Conservation (phyloP, 1,140 invertebrate species). For the Brachionus rotundiformis region DNA sequence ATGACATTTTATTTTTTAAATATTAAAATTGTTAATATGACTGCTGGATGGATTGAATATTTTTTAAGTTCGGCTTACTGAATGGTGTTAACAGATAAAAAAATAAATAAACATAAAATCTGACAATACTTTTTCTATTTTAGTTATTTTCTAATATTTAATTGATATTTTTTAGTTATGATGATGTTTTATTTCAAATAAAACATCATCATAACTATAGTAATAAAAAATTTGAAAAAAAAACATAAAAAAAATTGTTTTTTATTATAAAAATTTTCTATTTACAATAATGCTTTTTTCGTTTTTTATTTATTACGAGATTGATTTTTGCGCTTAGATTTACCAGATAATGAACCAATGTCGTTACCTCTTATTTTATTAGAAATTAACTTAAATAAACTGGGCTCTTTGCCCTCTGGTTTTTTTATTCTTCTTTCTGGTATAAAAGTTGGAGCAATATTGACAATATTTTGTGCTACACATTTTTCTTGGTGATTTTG, state of each 20-base stretch:
- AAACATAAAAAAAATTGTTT: background rate
- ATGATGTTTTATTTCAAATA: no score
- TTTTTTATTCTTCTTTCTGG: conserved; percentile 34
- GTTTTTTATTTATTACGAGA: background rate
- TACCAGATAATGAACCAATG: background rate
- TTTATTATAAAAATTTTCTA: background rate
- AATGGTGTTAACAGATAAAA: no score
- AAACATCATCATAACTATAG: no score
- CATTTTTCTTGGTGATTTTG: background rate
- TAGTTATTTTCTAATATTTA: no score
- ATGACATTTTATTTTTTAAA: no score
- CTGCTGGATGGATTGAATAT: no score
- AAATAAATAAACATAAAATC: no score
- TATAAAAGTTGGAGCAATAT: conserved; percentile 28
- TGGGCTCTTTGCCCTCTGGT: conserved; percentile 43
- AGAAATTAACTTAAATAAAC: conserved; percentile 14
- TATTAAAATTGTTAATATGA: no score
- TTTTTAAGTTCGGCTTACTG: no score
- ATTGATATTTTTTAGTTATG: no score
- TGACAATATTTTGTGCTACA: background rate
- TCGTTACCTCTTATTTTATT: conserved; percentile 7
- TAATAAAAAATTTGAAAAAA: background rate
- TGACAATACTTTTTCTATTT: no score
- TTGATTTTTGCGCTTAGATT: conserved; percentile 4
- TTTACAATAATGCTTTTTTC: background rate